These are phyloP conservation scores for Scaptomyza graminum DNA, from an alignment of 1,140 invertebrate species.

Conservation along the genomic window DNA sequence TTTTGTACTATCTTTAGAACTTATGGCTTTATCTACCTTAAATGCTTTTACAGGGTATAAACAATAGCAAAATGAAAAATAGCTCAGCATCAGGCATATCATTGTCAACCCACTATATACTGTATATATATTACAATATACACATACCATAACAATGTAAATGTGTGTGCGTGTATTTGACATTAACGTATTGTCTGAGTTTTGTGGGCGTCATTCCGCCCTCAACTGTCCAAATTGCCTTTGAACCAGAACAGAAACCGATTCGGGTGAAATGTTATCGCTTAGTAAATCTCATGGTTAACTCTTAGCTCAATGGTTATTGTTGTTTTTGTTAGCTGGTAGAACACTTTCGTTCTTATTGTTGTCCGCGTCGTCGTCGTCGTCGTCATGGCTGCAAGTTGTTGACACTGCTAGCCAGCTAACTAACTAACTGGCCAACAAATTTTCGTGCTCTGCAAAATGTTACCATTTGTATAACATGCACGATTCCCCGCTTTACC, in stretches of 20 bases:
- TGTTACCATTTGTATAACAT: conserved; percentile 69
- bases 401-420: conserved; percentile 61
- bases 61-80: neutral
- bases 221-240: too few relatives aligned
- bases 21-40: neutral
- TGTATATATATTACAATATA: neutral
- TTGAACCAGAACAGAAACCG: conserved; percentile 6
- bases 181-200: conserved; percentile 29
- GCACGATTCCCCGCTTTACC: conserved; percentile 51
- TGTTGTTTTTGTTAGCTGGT: conserved; percentile 27
- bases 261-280: conserved; percentile 73
- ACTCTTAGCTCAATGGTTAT: conserved; percentile 22
- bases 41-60: conserved; percentile 8
- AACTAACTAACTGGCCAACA: conserved; percentile 59
- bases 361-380: conserved; percentile 37
- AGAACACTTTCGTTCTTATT: conserved; percentile 24
- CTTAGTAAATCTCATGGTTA: conserved; percentile 75
- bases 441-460: conserved; percentile 31
- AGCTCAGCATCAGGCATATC: conserved; percentile 19
- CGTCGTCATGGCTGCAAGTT: conserved; percentile 77
- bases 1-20: too few relatives aligned
- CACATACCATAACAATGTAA: neutral
- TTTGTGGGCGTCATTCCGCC: conserved; percentile 39
- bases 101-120: conserved; percentile 34
- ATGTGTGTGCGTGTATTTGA: conserved; percentile 9